Conservation (phyloP, 2,888 invertebrate genomes). For the Platerodrilus igneus region DNA sequence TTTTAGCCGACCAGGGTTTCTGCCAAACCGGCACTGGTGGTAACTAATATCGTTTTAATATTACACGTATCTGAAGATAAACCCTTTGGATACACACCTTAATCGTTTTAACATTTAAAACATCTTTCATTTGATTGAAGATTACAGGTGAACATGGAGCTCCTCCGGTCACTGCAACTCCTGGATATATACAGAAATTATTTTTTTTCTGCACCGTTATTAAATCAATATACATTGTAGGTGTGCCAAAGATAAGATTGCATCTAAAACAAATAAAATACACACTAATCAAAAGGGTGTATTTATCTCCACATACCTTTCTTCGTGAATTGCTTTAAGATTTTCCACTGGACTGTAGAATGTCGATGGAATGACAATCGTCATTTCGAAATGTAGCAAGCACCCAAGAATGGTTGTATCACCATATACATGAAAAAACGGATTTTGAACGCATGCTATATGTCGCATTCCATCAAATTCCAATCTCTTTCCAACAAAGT, state of each 20-base stretch:
- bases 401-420: constrained; percentile 59
- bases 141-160: constrained; percentile 64
- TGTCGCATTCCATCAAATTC: constrained; percentile 49
- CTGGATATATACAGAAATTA: constrained; percentile 48
- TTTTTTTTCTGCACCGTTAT: constrained; percentile 52
- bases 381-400: constrained; percentile 57
- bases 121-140: constrained; percentile 50
- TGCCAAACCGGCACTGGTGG: too few species aligned
- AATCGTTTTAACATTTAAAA: constrained; percentile 49
- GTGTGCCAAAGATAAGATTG: constrained; percentile 69
- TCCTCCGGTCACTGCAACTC: constrained; percentile 66
- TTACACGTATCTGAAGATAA: too few species aligned
- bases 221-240: constrained; percentile 82
- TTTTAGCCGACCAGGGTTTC: too few species aligned
- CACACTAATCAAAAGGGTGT: too few species aligned
- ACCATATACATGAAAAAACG: constrained; percentile 81
- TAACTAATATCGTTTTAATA: too few species aligned
- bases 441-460: constrained; percentile 62
- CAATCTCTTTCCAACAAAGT: constrained; percentile 55
- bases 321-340: constrained; percentile 47
- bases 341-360: constrained; percentile 61
- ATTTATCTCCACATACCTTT: too few species aligned
- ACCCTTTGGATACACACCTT: constrained; percentile 53
- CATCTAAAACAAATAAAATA: too few species aligned
- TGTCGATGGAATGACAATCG: constrained; percentile 57